These are phyloP conservation scores for Eupithecia subfuscata DNA, from an alignment of 2,888 invertebrate species.

Conservation along the genomic window DNA sequence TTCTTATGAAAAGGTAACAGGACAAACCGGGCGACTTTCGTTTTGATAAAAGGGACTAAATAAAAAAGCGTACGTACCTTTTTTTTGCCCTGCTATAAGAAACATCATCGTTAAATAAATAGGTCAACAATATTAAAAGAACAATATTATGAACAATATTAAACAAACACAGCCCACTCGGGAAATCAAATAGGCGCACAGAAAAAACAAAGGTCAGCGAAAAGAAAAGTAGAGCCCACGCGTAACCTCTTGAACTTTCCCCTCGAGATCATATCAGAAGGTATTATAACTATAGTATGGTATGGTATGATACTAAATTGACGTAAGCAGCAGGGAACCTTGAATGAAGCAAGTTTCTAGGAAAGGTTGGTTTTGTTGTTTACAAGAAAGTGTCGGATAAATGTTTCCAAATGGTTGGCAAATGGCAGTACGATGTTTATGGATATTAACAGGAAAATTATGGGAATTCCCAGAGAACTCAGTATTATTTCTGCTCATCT, in stretches of 20 bases:
- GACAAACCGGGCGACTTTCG: not conserved
- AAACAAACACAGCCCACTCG: not conserved
- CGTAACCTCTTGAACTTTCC: not conserved
- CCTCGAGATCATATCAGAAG: not conserved
- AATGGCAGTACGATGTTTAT: not conserved
- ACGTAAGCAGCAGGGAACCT: constrained; percentile 11
- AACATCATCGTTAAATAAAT: not conserved
- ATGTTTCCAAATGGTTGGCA: not conserved
- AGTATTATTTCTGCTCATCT: no score
- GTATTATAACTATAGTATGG: not conserved
- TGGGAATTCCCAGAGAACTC: not conserved
- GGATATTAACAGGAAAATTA: not conserved
- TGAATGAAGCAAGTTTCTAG: not conserved
- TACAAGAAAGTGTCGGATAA: not conserved
- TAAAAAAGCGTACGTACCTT: not conserved
- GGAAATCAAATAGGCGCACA: not conserved
- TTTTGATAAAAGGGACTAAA: not conserved
- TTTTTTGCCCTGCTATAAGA: not conserved
- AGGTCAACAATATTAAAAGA: no score
- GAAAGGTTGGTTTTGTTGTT: not conserved
- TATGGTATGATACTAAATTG: not conserved
- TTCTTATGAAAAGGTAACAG: not conserved
- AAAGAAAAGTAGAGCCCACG: not conserved
- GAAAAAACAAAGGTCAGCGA: not conserved
- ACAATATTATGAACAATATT: no score